These are phyloP conservation scores for Peucedramus taeniatus DNA, from an alignment of 2,113 vertebrate genomes.

Conservation along the genomic window DNA sequence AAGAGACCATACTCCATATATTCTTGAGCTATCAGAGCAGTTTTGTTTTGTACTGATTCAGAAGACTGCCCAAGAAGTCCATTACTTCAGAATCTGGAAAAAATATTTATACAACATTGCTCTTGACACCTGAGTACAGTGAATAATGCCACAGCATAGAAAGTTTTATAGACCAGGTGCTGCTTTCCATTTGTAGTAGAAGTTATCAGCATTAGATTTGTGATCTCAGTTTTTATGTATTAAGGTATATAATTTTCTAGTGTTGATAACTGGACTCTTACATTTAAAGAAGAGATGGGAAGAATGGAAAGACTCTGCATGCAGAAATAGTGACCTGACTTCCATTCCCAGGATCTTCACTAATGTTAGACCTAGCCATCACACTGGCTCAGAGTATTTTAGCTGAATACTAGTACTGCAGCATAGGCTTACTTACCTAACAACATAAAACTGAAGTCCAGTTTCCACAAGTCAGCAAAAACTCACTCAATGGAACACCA, in stretches of 20 bases:
- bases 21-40: neutral
- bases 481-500: neutral
- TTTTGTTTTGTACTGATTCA: neutral
- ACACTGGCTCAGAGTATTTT: neutral
- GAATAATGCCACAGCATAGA: neutral
- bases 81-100: neutral
- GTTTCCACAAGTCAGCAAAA: neutral
- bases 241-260: neutral
- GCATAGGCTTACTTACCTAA: neutral
- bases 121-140: neutral
- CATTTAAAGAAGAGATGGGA: neutral
- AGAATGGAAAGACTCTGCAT: neutral
- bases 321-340: neutral
- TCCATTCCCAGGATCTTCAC: neutral
- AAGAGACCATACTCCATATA: neutral
- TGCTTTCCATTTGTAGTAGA: neutral
- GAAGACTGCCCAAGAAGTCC: neutral
- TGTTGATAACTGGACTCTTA: neutral
- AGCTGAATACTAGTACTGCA: neutral
- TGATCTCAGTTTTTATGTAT: neutral
- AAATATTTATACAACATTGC: neutral
- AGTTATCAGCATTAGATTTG: neutral
- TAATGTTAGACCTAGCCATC: neutral
- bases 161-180: neutral
- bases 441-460: rapidly evolving